phyloP scores from a whole-genome alignment of 2,888 invertebrate species.

The Callinectes sapidus region DNA sequence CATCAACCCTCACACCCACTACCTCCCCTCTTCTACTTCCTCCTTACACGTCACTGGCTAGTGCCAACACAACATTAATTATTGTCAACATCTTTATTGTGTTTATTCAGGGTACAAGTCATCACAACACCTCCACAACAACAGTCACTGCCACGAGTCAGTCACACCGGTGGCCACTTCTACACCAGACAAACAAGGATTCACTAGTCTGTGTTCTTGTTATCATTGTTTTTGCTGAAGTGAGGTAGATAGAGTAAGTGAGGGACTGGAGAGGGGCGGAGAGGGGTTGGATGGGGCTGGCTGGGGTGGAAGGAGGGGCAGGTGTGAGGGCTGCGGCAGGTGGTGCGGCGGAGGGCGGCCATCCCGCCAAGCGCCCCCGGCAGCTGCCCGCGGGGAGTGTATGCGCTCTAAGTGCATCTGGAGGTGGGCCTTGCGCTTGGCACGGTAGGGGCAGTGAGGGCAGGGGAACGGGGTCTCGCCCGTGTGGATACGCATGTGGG shows the following conservation, averaged over 20 bases:
- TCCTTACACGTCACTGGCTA: constrained; percentile 26
- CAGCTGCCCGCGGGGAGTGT: constrained; percentile 55
- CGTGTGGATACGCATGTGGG: constrained; percentile 72
- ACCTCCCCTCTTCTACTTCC: constrained; percentile 20
- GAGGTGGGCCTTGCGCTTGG: constrained; percentile 70
- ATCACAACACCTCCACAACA: constrained; percentile 13
- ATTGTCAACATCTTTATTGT: constrained; percentile 35
- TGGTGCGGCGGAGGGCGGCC: constrained; percentile 37
- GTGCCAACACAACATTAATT: constrained; percentile 16
- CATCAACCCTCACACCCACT: constrained; percentile 60
- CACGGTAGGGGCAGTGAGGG: constrained; percentile 71
- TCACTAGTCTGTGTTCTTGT: neutral
- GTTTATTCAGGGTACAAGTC: neutral
- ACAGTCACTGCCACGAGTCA: neutral
- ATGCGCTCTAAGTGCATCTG: constrained; percentile 66
- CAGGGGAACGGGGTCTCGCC: constrained; percentile 72
- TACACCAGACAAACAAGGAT: neutral
- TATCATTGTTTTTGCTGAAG: constrained; percentile 48
- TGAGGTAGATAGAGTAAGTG: constrained; percentile 43
- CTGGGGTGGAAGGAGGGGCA: constrained; percentile 22
- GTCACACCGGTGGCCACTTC: neutral
- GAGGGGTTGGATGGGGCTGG: constrained; percentile 35
- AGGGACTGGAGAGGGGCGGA: constrained; percentile 39
- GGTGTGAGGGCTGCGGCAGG: constrained; percentile 48
- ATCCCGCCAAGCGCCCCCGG: constrained; percentile 47